These are phyloP conservation scores for Intellagama lesueurii DNA, from an alignment of 2,797 vertebrate species.

Conservation along the genomic window DNA sequence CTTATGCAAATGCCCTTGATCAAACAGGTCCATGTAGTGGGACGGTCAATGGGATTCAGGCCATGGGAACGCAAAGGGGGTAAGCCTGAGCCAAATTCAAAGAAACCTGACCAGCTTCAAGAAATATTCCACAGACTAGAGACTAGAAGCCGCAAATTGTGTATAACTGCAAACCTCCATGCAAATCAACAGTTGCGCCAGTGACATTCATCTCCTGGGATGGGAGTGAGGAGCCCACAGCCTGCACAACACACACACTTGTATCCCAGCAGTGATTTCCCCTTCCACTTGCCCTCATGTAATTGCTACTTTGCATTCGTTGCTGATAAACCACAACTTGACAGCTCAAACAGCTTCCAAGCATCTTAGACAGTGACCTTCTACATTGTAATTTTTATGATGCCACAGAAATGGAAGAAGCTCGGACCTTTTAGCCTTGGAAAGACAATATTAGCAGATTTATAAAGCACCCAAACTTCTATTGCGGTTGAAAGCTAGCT, in stretches of 20 bases:
- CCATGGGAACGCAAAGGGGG: background rate
- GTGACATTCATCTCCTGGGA: background rate
- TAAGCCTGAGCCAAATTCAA: background rate
- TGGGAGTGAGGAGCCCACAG: background rate
- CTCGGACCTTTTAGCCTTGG: conserved; percentile 18
- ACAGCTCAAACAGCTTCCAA: conserved; percentile 47
- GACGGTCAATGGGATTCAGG: background rate
- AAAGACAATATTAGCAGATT: conserved; percentile 1
- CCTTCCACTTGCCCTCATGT: conserved; percentile 37
- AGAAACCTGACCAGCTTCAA: background rate
- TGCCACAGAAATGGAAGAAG: conserved; percentile 14
- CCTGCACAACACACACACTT: background rate
- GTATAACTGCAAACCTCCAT: background rate
- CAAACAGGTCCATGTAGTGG: no score
- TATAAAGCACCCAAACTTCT: background rate
- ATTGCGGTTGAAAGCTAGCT: background rate
- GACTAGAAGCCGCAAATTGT: no score
- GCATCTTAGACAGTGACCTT: conserved; percentile 36
- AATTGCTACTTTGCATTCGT: conserved; percentile 47
- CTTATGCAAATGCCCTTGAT: no score
- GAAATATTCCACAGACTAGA: background rate
- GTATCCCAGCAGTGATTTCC: background rate
- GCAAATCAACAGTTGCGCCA: background rate
- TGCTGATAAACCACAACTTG: background rate
- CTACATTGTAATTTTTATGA: conserved; percentile 39